These are phyloP conservation scores for Stylophora pistillata DNA, from an alignment of 64 coral and sea anemone genomes.

Conservation along the genomic window DNA sequence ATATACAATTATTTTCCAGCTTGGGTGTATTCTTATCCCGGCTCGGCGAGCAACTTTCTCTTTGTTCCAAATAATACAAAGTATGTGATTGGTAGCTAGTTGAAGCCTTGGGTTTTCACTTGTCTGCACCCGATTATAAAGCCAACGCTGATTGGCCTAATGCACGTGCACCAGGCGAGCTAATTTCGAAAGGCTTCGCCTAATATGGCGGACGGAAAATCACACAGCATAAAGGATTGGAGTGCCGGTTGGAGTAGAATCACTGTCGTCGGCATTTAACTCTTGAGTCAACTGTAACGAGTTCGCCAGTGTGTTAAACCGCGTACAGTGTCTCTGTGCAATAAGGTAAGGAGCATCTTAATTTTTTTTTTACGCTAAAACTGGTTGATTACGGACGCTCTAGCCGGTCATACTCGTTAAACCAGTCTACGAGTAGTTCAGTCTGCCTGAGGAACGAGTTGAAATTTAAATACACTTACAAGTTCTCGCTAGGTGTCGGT, in stretches of 20 bases:
- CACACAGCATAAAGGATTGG: neutral
- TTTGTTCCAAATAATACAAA: neutral
- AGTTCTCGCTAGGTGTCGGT: too few relatives aligned
- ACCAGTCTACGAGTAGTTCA: neutral
- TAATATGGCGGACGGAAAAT: slow-evolving; percentile 43
- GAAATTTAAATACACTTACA: neutral
- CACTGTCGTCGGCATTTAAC: neutral
- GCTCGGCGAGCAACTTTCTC: neutral
- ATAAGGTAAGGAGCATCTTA: neutral
- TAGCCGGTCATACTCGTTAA: slow-evolving; percentile 29
- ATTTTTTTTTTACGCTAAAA: neutral
- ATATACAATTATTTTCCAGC: too few relatives aligned
- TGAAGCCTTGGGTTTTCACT: neutral
- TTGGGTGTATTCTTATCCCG: neutral
- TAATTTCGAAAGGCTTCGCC: neutral
- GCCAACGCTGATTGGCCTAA: slow-evolving; percentile 11
- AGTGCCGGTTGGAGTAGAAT: neutral
- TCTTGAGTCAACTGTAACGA: too few relatives aligned
- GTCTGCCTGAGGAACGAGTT: neutral
- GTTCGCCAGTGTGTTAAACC: too few relatives aligned
- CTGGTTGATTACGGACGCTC: neutral
- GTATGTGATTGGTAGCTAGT: neutral
- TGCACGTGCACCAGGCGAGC: neutral
- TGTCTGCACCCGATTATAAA: neutral
- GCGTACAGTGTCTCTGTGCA: too few relatives aligned